Conservation (phyloP, 2,113 vertebrate genomes). For the Naja naja region DNA sequence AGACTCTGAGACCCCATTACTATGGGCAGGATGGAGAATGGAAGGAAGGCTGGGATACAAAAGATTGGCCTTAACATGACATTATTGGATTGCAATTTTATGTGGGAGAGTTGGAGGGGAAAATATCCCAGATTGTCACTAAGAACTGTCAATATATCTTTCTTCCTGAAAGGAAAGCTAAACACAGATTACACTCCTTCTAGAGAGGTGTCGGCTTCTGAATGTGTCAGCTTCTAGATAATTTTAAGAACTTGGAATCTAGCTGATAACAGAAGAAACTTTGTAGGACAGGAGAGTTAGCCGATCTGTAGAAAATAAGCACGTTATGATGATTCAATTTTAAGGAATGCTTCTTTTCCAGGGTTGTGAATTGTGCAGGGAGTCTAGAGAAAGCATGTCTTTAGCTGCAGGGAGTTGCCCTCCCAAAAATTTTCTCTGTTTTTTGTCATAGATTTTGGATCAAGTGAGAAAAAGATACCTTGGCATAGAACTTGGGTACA, state of each 20-base stretch:
- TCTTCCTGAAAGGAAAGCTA: neutral
- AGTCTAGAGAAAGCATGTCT: neutral
- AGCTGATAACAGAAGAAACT: neutral
- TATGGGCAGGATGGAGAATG: neutral
- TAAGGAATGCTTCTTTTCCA: neutral
- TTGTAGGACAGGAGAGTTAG: neutral
- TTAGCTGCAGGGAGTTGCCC: neutral
- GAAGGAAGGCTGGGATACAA: no score
- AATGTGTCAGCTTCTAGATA: neutral
- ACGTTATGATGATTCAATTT: neutral
- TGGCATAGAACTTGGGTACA: neutral
- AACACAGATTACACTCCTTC: neutral
- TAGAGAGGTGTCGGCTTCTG: neutral
- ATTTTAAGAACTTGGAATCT: neutral
- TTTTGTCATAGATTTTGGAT: neutral
- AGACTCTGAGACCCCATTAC: neutral
- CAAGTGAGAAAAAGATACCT: neutral
- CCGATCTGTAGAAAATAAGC: neutral
- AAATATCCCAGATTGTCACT: neutral
- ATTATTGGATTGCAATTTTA: neutral
- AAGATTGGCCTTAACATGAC: neutral
- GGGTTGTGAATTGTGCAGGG: neutral
- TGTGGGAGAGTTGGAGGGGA: neutral
- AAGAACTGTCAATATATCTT: neutral
- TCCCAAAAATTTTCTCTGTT: neutral